Base-by-base conservation (phyloP, 2,888 invertebrate genomes). In the Eustalomyia histrio region DNA sequence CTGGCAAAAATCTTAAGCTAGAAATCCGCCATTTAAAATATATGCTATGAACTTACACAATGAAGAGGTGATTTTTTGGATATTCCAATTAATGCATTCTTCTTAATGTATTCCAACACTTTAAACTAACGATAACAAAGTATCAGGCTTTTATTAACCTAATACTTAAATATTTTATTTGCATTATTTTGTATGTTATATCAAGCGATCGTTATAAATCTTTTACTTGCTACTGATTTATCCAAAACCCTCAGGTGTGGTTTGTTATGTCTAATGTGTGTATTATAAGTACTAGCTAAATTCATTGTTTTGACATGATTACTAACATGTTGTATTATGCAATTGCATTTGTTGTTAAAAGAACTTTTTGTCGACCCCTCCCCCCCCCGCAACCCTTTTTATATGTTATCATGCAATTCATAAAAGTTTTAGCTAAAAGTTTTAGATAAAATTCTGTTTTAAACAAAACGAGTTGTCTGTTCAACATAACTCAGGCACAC, bases 401-500 rank as follows among this genome's bases (percentile, higher is more conserved):
- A 10, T 21, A n/a, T 24, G 21, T 24, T 63, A 63, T 47, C 47
- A 63, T 10, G 50, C 21, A 63, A n/a, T 50, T 24, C 8, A 29
- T 50, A 29, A 63, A 63, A 63, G 29, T 63, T 63, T 29, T 35
- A 43, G 43, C 18, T 21, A 55, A 53, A 58, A 60, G 39, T 65
- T 67, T 60, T 61, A 67, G 58, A 60, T 52, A 74, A 52, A 33
- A 35, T 55, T 72, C 16, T 61, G 47, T 57, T 63, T 29, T 16
- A 43, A 72, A 63, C 57, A 52, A 39, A 43, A 61, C 57, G 47
- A 33, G 64, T 47, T 65, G 58, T 50, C 57, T 39, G 14, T 73
- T 47, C 39, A 35, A 7, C 21, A 74, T 6, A 21, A 61, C 16
- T 14, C 55, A 24, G 0, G 24, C n/a, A 16, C 24, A 39, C 2